phyloP scores from a whole-genome alignment of 92 coral and sea anemone genomes.

The Parazoanthus swiftii region DNA sequence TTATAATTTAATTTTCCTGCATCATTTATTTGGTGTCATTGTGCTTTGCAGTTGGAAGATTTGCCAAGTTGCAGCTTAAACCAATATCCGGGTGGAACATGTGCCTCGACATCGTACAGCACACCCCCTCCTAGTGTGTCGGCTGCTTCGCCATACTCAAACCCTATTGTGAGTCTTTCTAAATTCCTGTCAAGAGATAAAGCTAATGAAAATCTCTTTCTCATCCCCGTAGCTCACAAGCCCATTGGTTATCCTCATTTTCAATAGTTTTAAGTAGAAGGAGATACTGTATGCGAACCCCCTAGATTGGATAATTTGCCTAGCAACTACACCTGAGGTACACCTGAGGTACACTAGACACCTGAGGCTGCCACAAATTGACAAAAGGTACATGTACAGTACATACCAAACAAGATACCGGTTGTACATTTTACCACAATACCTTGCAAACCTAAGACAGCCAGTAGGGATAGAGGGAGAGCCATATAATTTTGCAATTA shows the following conservation, averaged over 20 bases:
- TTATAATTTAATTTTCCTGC: not conserved
- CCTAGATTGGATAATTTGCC: not conserved
- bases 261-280: not conserved
- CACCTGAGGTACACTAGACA: no score
- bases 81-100: not conserved
- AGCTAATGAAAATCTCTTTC: no score
- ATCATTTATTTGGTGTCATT: not conserved
- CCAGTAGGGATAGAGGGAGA: no score
- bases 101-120: not conserved
- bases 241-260: not conserved
- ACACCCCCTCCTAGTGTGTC: slow-evolving; percentile 23
- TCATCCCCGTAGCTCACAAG: not conserved
- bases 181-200: not conserved
- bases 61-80: not conserved
- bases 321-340: no score
- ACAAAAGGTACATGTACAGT: no score
- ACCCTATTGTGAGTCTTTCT: slow-evolving; percentile 4
- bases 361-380: no score
- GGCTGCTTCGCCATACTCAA: slow-evolving; percentile 14
- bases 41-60: not conserved
- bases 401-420: no score
- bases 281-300: not conserved
- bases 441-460: no score
- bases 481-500: no score
- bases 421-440: no score